phyloP scores from a whole-genome alignment of 2,888 invertebrate species.

The Sinhomidia bicolor region DNA sequence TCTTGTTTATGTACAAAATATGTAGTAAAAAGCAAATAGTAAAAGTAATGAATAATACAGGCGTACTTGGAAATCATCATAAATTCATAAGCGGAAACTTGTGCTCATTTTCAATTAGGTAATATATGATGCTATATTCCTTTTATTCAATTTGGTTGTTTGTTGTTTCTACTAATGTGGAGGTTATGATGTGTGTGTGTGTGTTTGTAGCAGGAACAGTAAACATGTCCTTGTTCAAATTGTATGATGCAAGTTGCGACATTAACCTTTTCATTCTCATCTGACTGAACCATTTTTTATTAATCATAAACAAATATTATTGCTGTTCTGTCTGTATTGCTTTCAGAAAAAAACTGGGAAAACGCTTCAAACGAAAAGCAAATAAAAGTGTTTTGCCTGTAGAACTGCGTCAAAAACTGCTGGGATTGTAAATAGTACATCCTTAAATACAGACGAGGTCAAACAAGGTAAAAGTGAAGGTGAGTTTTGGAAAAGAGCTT shows the following conservation, averaged over 20 bases:
- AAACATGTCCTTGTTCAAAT: too few relatives aligned
- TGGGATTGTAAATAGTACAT: too few relatives aligned
- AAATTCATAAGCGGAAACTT: slow-evolving; percentile 27
- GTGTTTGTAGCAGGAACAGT: too few relatives aligned
- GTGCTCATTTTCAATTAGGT: slow-evolving; percentile 6
- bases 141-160: neutral
- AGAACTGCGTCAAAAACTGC: neutral
- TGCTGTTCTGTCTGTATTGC: neutral
- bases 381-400: too few relatives aligned
- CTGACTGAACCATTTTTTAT: neutral
- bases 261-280: neutral
- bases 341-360: neutral
- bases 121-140: too few relatives aligned
- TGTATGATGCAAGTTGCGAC: neutral
- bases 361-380: neutral
- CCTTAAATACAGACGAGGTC: neutral
- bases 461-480: neutral
- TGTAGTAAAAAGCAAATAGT: neutral
- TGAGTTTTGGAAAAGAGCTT: neutral
- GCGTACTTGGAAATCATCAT: neutral
- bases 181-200: too few relatives aligned
- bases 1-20: neutral
- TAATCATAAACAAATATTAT: neutral
- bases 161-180: too few relatives aligned
- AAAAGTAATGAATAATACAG: neutral